These are phyloP conservation scores for Cardiocondyla obscurior DNA, from an alignment of 1,140 invertebrate species.

Conservation along the genomic window DNA sequence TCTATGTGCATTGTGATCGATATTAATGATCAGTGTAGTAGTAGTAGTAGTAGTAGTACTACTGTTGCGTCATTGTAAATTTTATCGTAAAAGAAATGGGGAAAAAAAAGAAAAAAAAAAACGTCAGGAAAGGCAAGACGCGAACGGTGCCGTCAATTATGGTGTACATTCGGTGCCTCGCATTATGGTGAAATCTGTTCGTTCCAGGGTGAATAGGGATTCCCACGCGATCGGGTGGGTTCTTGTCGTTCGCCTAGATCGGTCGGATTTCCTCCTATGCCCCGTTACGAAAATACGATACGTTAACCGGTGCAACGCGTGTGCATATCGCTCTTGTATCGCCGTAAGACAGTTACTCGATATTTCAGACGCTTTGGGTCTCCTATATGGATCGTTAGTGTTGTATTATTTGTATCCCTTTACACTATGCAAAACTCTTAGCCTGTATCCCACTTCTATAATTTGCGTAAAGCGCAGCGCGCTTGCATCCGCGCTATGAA, in stretches of 20 bases:
- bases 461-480: conserved; percentile 8
- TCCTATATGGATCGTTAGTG: conserved; percentile 1
- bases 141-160: conserved; percentile 37
- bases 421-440: conserved; percentile 5
- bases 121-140: background rate
- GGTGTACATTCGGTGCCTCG: conserved; percentile 25
- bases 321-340: background rate
- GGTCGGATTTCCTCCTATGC: background rate
- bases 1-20: conserved; percentile 49
- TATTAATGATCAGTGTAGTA: conserved; percentile 51
- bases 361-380: conserved; percentile 14
- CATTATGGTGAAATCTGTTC: background rate
- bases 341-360: conserved; percentile 8
- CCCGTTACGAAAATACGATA: background rate
- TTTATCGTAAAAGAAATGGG: conserved; percentile 41
- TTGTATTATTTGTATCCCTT: conserved; percentile 19
- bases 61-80: conserved; percentile 59
- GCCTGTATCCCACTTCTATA: background rate
- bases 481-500: background rate
- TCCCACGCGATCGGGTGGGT: background rate
- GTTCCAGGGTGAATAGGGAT: background rate
- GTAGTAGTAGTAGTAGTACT: conserved; percentile 61
- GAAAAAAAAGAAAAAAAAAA: no score
- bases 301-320: background rate
- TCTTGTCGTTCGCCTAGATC: background rate